These are phyloP conservation scores for Xerus inauris DNA, from an alignment of 2,113 vertebrate genomes.

Conservation along the genomic window DNA sequence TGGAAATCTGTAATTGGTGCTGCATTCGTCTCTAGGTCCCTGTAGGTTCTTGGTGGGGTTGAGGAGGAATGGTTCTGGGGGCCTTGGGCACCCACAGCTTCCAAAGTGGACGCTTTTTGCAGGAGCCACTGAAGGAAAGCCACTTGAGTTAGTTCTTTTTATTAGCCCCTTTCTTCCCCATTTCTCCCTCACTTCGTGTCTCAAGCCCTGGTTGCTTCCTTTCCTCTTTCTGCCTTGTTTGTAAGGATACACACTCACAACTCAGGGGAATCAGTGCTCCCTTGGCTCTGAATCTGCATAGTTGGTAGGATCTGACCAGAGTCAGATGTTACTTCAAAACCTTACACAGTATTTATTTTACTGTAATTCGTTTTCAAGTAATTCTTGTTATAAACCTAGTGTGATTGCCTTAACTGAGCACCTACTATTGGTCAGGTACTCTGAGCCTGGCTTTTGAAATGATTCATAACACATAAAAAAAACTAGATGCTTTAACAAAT, in stretches of 20 bases:
- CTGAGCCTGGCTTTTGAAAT: not conserved
- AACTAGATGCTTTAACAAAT: constrained; percentile 1
- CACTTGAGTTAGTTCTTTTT: not conserved
- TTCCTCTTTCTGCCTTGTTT: not conserved
- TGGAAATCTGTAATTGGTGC: not conserved
- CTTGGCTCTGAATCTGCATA: not conserved
- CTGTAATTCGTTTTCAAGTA: not conserved
- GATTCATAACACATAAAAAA: not conserved
- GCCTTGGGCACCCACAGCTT: not conserved
- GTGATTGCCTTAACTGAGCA: not conserved
- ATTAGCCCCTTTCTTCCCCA: not conserved
- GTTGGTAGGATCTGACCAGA: not conserved
- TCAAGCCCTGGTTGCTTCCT: not conserved
- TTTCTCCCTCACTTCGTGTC: not conserved
- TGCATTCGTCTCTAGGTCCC: not conserved
- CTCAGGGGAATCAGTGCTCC: not conserved
- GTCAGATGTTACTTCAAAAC: not conserved
- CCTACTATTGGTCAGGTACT: not conserved
- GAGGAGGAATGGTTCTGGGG: not conserved
- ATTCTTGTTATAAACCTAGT: constrained; percentile 11
- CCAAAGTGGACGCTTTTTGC: not conserved
- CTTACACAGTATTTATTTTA: not conserved
- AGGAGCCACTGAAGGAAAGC: not conserved
- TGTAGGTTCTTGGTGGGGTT: not conserved
- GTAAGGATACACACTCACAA: not conserved